Conservation (phyloP, 1,140 invertebrate genomes). For the Drosophila burlai region DNA sequence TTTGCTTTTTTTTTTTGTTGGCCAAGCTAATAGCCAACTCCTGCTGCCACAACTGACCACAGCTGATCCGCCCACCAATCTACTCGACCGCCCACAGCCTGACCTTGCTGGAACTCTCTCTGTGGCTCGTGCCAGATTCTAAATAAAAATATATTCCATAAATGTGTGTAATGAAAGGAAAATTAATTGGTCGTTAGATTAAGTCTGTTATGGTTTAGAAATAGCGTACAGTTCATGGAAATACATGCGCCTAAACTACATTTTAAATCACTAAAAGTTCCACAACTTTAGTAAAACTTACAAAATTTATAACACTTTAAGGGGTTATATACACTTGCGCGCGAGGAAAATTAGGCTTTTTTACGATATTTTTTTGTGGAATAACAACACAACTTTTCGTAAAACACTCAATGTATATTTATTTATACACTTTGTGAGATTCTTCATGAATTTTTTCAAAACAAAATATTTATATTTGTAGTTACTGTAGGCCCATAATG, state of each 20-base stretch:
- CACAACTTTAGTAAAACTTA: not conserved
- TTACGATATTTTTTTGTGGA: too few species aligned
- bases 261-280: not conserved
- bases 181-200: not conserved
- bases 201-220: not conserved
- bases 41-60: conserved; percentile 27
- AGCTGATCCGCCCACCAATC: conserved; percentile 25
- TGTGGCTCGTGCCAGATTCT: conserved; percentile 46
- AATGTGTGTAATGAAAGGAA: not conserved
- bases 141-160: not conserved
- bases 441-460: too few species aligned
- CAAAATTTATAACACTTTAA: not conserved
- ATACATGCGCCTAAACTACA: fast-evolving
- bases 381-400: too few species aligned
- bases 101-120: conserved; percentile 36
- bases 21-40: conserved; percentile 57
- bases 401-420: too few species aligned
- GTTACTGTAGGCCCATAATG: too few species aligned
- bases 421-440: too few species aligned
- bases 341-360: too few species aligned
- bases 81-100: conserved; percentile 2
- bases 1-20: conserved; percentile 2
- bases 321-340: too few species aligned
- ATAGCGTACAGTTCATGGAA: not conserved
- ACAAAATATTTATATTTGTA: too few species aligned